These are phyloP conservation scores for Epizoanthus fatuus DNA, from an alignment of 92 coral and sea anemone species.

Conservation along the genomic window DNA sequence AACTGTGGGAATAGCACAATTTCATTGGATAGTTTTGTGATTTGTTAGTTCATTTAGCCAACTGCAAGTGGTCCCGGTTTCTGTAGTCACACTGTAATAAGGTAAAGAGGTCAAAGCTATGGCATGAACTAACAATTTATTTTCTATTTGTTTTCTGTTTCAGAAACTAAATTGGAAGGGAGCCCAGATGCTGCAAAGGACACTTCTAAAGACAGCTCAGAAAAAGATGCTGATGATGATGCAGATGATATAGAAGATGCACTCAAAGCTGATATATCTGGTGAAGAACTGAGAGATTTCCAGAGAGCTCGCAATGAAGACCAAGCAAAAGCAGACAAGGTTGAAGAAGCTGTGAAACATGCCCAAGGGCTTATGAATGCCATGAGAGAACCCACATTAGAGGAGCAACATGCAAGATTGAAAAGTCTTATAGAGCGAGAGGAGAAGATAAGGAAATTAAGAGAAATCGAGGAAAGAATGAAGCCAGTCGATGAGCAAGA, in stretches of 20 bases:
- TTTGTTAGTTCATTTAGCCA: neutral
- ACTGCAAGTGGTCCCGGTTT: too few species aligned
- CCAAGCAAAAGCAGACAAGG: neutral
- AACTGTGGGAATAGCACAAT: too few species aligned
- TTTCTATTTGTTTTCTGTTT: slow-evolving; percentile 8
- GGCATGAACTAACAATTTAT: neutral
- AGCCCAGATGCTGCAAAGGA: neutral
- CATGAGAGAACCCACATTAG: neutral
- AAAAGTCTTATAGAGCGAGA: slow-evolving; percentile 3
- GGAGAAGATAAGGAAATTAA: slow-evolving; percentile 9
- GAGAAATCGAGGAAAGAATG: slow-evolving; percentile 37
- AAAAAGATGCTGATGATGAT: neutral
- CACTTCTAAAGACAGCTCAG: neutral
- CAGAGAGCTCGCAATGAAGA: slow-evolving; percentile 31
- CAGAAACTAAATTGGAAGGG: neutral
- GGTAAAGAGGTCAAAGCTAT: neutral
- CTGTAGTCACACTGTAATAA: too few species aligned
- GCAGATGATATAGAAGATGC: slow-evolving; percentile 33
- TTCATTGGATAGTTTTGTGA: neutral
- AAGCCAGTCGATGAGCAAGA: slow-evolving; percentile 33
- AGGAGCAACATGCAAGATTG: neutral
- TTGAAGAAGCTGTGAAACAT: slow-evolving; percentile 2
- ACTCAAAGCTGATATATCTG: slow-evolving; percentile 7
- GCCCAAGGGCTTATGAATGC: neutral
- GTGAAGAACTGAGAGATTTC: slow-evolving; percentile 25